phyloP scores from a whole-genome alignment of 2,797 vertebrate species.

The Enteromius viviparus region DNA sequence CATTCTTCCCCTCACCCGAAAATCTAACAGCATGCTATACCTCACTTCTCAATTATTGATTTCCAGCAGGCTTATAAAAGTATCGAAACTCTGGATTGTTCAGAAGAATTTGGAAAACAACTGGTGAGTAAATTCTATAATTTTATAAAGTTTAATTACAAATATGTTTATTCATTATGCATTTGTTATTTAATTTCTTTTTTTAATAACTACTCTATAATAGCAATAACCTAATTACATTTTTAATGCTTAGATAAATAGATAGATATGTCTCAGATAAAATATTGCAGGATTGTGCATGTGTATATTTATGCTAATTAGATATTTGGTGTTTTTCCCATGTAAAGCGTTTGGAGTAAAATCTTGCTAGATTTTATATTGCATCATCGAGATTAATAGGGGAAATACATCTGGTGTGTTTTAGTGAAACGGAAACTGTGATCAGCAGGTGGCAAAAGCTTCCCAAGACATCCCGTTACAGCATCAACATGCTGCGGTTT shows the following conservation, averaged over 20 bases:
- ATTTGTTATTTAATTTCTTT: background rate
- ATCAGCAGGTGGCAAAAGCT: constrained; percentile 51
- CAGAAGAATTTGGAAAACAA: constrained; percentile 30
- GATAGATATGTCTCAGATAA: background rate
- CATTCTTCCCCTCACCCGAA: constrained; percentile 30
- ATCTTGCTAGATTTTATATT: constrained; percentile 7
- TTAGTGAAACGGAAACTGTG: constrained; percentile 30
- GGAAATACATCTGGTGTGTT: constrained; percentile 43
- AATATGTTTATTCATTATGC: constrained; percentile 1
- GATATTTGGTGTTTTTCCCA: constrained; percentile 3
- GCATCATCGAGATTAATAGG: constrained; percentile 24
- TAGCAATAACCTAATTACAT: background rate
- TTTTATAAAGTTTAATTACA: background rate
- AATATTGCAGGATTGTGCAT: constrained; percentile 5
- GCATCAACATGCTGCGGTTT: constrained; percentile 15
- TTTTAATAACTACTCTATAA: background rate
- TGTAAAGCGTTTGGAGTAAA: constrained; percentile 13
- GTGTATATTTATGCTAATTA: constrained; percentile 17
- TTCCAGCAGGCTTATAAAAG: constrained; percentile 31
- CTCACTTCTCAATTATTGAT: constrained; percentile 58
- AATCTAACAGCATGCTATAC: constrained; percentile 34
- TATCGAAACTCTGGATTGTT: constrained; percentile 40
- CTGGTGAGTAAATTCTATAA: constrained; percentile 1
- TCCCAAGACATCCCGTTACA: constrained; percentile 18
- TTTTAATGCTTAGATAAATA: background rate